Conservation (phyloP, 2,888 invertebrate genomes). For the Drosophila monieri region DNA sequence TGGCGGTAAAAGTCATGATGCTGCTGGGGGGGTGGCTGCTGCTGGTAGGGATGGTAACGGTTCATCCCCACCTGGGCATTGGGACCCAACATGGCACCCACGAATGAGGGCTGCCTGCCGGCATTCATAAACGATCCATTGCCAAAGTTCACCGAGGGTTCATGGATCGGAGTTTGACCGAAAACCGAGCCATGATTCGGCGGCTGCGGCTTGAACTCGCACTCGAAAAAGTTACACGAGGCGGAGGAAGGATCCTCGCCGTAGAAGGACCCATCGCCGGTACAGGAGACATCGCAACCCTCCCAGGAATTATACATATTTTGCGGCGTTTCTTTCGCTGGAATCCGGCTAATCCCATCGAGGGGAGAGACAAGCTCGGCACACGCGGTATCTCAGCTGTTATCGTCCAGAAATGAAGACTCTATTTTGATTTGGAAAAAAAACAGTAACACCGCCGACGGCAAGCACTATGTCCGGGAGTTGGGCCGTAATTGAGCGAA, state of each 20-base stretch:
- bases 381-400: constrained; percentile 18
- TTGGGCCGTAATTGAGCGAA: constrained; percentile 70
- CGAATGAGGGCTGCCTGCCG: constrained; percentile 12
- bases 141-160: constrained; percentile 66
- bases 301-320: constrained; percentile 68
- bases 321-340: constrained; percentile 13
- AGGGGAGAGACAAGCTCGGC: constrained; percentile 15
- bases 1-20: constrained; percentile 16
- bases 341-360: constrained; percentile 46
- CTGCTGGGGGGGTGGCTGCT: constrained; percentile 36
- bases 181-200: constrained; percentile 38
- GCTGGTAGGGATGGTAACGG: constrained; percentile 69
- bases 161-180: constrained; percentile 52
- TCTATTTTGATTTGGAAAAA: constrained; percentile 19
- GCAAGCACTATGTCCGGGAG: constrained; percentile 49
- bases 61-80: constrained; percentile 11
- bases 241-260: constrained; percentile 16
- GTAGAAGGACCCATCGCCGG: constrained; percentile 42
- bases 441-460: neutral
- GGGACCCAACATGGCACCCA: constrained; percentile 19
- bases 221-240: constrained; percentile 41
- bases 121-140: constrained; percentile 54
- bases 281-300: constrained; percentile 60
- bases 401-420: constrained; percentile 8
- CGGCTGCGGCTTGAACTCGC: constrained; percentile 45